Conservation (phyloP, 1,140 invertebrate species). For the Lepidurus packardi region DNA sequence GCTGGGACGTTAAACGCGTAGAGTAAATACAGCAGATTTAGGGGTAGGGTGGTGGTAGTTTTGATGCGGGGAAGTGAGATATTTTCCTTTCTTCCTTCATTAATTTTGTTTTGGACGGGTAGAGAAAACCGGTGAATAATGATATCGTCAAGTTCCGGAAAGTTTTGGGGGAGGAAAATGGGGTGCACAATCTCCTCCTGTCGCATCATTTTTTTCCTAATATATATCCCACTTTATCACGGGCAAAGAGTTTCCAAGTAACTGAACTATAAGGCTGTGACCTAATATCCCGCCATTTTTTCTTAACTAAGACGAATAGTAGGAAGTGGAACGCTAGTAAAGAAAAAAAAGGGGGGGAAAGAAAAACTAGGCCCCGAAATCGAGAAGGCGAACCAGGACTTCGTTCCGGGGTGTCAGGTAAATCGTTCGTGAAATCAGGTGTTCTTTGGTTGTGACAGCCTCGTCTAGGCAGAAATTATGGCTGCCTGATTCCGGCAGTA, state of each 20-base stretch:
- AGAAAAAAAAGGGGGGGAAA: background rate
- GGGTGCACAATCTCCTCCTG: background rate
- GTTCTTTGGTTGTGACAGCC: slow-evolving; percentile 12
- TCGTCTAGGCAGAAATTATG: background rate
- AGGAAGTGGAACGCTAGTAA: background rate
- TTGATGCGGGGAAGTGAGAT: background rate
- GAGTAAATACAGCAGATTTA: background rate
- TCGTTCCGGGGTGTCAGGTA: background rate
- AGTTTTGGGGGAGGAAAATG: background rate
- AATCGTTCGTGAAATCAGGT: slow-evolving; percentile 14
- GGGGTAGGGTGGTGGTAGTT: background rate
- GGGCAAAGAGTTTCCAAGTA: too few relatives aligned
- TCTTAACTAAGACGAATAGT: background rate
- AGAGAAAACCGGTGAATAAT: background rate
- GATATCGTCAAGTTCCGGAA: background rate
- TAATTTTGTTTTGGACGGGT: slow-evolving; percentile 2
- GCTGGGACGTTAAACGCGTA: too few relatives aligned
- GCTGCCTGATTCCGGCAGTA: background rate
- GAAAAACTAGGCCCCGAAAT: background rate
- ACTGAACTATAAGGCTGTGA: too few relatives aligned
- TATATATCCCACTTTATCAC: background rate
- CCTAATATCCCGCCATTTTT: background rate
- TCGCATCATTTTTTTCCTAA: background rate
- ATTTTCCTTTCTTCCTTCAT: background rate
- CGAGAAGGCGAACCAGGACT: background rate